These are phyloP conservation scores for Eumacrocentrus americanus DNA, from an alignment of 2,888 invertebrate species.

Conservation along the genomic window DNA sequence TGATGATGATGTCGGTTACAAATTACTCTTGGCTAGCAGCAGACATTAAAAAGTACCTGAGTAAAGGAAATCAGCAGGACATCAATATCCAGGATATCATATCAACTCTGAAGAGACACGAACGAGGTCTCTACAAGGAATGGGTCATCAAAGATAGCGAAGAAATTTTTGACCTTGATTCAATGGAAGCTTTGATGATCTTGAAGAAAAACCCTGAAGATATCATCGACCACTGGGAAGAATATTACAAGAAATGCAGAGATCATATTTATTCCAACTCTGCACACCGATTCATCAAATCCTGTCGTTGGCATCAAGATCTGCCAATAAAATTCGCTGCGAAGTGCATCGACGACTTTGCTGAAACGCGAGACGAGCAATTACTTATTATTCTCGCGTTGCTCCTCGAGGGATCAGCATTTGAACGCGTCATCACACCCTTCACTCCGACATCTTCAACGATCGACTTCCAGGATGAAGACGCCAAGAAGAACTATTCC, in stretches of 20 bases:
- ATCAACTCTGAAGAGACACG: constrained; percentile 1
- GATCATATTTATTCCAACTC: rapidly evolving
- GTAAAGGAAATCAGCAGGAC: too few relatives aligned
- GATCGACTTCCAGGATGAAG: constrained; percentile 32
- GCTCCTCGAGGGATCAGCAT: constrained; percentile 39
- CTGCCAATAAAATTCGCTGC: constrained; percentile 46
- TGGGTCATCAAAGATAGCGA: neutral
- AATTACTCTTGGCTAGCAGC: too few relatives aligned
- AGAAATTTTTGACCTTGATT: neutral
- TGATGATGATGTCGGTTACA: too few relatives aligned
- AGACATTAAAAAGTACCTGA: too few relatives aligned
- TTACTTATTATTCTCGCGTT: constrained; percentile 37
- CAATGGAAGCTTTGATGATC: neutral
- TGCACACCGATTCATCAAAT: constrained; percentile 39
- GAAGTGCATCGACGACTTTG: constrained; percentile 16
- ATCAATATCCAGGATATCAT: too few relatives aligned
- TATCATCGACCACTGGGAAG: constrained; percentile 34
- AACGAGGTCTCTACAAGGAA: neutral
- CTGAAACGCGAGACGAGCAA: constrained; percentile 1
- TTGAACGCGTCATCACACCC: constrained; percentile 39
- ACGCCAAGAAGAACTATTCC: constrained; percentile 28
- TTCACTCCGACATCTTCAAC: constrained; percentile 38
- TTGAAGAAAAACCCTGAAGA: constrained; percentile 27
- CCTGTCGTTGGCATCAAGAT: constrained; percentile 48
- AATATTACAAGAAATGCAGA: constrained; percentile 31